A percentile compares a stretch with the other conserved stretches of the same genome.
These are phyloP conservation scores for Sus cebifrons DNA, from an alignment of 2,797 vertebrate genomes.

Conservation along the genomic window DNA sequence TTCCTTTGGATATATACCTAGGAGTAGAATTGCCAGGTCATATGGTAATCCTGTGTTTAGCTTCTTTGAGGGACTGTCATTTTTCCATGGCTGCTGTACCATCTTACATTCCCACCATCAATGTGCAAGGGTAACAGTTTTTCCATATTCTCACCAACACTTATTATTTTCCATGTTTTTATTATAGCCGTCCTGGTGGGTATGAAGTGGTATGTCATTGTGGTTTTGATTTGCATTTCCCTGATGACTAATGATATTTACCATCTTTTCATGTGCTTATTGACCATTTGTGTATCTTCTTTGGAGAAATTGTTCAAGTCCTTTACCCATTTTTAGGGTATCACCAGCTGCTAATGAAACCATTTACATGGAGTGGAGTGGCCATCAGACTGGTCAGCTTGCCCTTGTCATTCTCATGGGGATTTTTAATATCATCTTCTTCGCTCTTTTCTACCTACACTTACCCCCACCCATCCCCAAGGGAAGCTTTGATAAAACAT, in stretches of 20 bases:
- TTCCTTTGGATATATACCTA: not conserved
- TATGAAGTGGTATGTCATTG: not conserved
- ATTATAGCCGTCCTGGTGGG: not conserved
- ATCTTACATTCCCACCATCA: not conserved
- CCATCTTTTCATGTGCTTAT: not conserved
- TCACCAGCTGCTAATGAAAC: not conserved
- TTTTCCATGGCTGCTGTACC: not conserved
- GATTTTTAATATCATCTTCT: not conserved
- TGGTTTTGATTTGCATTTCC: constrained; percentile 32
- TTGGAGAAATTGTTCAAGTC: not conserved
- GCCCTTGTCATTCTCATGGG: not conserved
- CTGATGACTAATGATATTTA: constrained; percentile 12
- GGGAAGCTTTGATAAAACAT: not conserved
- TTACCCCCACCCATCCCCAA: not conserved
- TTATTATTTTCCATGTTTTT: not conserved
- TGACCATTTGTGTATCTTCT: not conserved
- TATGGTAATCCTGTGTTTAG: not conserved
- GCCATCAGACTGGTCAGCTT: not conserved
- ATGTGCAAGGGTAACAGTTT: not conserved
- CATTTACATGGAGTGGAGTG: not conserved
- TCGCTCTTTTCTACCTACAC: not conserved
- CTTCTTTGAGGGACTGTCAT: not conserved
- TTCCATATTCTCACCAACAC: not conserved
- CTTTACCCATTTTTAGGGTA: not conserved
- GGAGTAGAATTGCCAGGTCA: not conserved